Conservation (phyloP, 2,113 vertebrate genomes). For the Odontophorus gujanensis region DNA sequence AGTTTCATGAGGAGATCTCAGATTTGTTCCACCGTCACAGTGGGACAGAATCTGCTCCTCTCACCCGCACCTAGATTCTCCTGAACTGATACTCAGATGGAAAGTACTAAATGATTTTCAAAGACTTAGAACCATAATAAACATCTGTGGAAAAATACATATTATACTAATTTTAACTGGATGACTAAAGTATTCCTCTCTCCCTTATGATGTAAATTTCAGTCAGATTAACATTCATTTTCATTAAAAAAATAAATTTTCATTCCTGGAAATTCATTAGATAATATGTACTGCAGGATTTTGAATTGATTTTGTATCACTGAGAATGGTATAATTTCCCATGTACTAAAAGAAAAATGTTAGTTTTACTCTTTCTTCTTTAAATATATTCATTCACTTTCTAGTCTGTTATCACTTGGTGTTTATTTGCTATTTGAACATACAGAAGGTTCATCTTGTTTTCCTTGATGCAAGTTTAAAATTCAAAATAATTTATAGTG, state of each 20-base stretch:
- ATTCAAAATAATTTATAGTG: background rate
- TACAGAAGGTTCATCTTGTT: background rate
- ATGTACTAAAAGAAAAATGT: background rate
- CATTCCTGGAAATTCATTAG: background rate
- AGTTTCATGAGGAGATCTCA: too few relatives aligned
- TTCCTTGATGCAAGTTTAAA: background rate
- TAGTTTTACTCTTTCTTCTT: background rate
- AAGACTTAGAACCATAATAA: constrained; percentile 21
- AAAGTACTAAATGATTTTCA: background rate
- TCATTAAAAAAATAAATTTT: constrained; percentile 43
- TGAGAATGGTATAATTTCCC: background rate
- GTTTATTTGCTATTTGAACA: background rate
- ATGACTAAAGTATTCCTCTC: background rate
- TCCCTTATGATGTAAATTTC: constrained; percentile 2
- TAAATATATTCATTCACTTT: background rate
- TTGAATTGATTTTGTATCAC: background rate
- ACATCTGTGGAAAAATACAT: constrained; percentile 8
- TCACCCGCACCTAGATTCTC: background rate
- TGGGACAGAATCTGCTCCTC: too few relatives aligned
- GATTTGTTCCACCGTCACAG: too few relatives aligned
- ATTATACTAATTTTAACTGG: background rate
- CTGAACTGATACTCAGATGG: background rate
- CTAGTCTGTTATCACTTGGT: rapidly evolving
- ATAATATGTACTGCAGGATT: background rate
- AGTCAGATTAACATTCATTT: background rate